Evolutionary conservation across 2,797 vertebrate species (phyloP).

Genomic region (Chelon auratus): DNA sequence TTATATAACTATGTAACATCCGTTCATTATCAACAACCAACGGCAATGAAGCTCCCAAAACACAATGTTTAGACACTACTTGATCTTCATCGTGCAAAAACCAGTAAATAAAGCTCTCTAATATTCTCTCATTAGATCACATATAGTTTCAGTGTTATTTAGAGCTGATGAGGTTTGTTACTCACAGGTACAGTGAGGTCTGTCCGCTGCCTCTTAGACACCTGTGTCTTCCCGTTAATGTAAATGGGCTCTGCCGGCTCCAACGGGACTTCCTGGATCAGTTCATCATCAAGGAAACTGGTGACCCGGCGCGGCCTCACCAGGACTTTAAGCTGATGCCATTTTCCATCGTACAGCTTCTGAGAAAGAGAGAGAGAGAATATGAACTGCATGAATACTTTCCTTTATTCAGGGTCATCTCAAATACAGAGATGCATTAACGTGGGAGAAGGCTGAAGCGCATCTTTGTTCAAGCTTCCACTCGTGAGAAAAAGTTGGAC

Average conservation of each 20-base stretch:
- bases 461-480: not conserved
- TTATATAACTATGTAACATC: no score
- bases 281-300: constrained; percentile 81
- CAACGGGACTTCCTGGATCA: constrained; percentile 70
- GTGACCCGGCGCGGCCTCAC: constrained; percentile 73
- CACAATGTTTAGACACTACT: no score
- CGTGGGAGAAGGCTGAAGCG: constrained; percentile 8
- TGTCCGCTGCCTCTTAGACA: constrained; percentile 78
- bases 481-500: constrained; percentile 3
- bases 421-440: constrained; percentile 1
- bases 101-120: no score
- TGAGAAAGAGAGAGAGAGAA: constrained; percentile 46
- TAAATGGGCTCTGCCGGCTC: constrained; percentile 83
- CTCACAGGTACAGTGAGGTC: constrained; percentile 83
- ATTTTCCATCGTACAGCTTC: constrained; percentile 84
- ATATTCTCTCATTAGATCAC: no score
- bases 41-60: not conserved
- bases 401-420: constrained; percentile 8
- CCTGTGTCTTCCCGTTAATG: constrained; percentile 87
- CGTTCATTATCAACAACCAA: not conserved
- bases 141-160: not conserved
- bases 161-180: constrained; percentile 1
- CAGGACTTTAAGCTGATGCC: constrained; percentile 88
- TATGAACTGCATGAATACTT: not conserved
- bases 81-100: no score